Evolutionary conservation across 2,113 vertebrate species (phyloP).

Genomic region (Formicarius rufipectus): DNA sequence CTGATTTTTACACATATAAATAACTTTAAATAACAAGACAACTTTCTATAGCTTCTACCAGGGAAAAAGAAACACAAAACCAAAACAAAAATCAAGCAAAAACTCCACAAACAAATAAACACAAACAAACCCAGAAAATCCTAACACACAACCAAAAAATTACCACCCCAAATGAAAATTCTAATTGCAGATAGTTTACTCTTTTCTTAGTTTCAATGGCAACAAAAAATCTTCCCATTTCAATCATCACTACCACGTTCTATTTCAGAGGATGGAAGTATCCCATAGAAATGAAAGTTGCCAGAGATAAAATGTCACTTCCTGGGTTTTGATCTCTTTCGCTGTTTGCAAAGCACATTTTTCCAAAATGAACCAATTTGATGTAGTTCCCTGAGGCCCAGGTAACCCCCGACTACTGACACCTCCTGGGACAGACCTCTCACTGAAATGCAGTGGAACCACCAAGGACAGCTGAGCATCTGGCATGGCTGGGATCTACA

Average conservation of each 20-base stretch:
- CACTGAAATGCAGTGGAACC: background rate
- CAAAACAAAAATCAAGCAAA: too few species aligned
- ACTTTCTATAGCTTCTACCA: background rate
- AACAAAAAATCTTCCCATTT: background rate
- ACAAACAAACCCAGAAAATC: too few species aligned
- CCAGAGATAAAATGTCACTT: background rate
- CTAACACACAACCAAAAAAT: background rate
- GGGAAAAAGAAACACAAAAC: too few species aligned
- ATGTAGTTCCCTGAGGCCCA: background rate
- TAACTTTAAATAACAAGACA: background rate
- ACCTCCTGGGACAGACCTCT: background rate
- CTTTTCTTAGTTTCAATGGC: background rate
- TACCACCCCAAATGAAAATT: background rate
- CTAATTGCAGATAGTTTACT: background rate
- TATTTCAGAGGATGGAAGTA: background rate
- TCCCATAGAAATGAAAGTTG: background rate
- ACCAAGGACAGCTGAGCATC: background rate
- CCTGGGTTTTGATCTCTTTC: background rate
- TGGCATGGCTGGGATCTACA: background rate
- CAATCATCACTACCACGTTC: background rate
- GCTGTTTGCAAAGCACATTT: background rate
- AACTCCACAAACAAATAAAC: too few species aligned
- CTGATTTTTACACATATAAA: background rate
- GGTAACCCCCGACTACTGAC: background rate
- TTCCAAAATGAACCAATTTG: background rate